A percentile compares a stretch with the other conserved stretches of the same genome.
These are phyloP conservation scores for Volucella bombylans DNA, from an alignment of 2,888 invertebrate genomes.

Conservation along the genomic window DNA sequence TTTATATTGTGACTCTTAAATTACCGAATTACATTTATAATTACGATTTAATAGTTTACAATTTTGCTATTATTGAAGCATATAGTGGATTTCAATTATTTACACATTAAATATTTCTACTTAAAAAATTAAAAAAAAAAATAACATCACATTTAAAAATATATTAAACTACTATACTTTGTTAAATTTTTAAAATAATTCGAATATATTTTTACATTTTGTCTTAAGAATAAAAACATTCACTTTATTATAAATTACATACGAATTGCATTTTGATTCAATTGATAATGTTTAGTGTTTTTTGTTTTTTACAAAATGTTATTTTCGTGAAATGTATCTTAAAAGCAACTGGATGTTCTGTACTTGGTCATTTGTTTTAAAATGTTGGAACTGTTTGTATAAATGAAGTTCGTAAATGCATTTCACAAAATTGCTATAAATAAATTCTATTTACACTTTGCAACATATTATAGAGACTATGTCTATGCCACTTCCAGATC, in stretches of 20 bases:
- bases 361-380: neutral
- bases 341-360: too few species aligned
- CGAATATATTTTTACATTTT: conserved; percentile 46
- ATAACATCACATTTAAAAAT: conserved; percentile 65
- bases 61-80: conserved; percentile 52
- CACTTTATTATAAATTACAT: conserved; percentile 11
- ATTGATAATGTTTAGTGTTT: conserved; percentile 10
- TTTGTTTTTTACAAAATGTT: conserved; percentile 48
- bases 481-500: conserved; percentile 90
- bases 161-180: conserved; percentile 37
- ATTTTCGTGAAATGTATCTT: neutral
- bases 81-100: conserved; percentile 34
- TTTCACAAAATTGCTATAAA: neutral
- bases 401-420: too few species aligned
- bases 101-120: conserved; percentile 36
- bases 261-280: conserved; percentile 33
- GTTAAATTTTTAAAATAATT: neutral
- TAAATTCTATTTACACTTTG: conserved; percentile 39
- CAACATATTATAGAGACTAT: neutral
- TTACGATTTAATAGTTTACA: conserved; percentile 52
- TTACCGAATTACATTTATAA: conserved; percentile 42
- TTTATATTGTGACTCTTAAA: conserved; percentile 33
- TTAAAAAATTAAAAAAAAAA: conserved; percentile 24
- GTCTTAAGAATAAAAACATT: conserved; percentile 29
- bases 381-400: conserved; percentile 3